Conservation (phyloP, 2,888 invertebrate genomes). For the Metallyticus violacea region DNA sequence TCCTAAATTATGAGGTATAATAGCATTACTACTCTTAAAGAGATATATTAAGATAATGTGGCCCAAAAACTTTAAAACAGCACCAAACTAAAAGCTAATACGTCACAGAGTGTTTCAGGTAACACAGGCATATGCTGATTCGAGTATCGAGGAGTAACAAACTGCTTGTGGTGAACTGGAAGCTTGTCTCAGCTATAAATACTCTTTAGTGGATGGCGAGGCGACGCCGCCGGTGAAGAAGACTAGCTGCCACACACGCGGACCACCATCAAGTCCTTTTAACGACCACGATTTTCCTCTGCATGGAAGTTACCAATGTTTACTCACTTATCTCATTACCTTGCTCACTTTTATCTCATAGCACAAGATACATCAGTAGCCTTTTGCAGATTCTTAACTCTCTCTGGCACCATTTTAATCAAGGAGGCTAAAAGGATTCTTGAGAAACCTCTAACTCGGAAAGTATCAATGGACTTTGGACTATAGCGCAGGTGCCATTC, state of each 20-base stretch:
- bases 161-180: too few relatives aligned
- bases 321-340: not conserved
- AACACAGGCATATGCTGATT: too few relatives aligned
- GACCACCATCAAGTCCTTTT: constrained; percentile 14
- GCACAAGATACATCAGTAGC: not conserved
- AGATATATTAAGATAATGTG: too few relatives aligned
- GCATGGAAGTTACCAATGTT: not conserved
- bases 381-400: constrained; percentile 2
- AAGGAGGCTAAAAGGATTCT: too few relatives aligned
- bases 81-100: too few relatives aligned
- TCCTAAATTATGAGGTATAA: too few relatives aligned
- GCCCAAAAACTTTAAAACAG: too few relatives aligned
- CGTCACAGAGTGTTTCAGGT: too few relatives aligned
- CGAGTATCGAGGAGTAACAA: not conserved
- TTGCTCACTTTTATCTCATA: not conserved
- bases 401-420: not conserved
- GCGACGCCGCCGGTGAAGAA: not conserved
- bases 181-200: not conserved
- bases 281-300: constrained; percentile 20
- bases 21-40: too few relatives aligned
- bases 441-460: not conserved
- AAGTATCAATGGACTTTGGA: too few relatives aligned
- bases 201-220: not conserved
- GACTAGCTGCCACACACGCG: constrained; percentile 22
- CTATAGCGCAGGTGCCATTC: too few relatives aligned